Percentiles rank a stretch among this genome's conserved stretches.
Evolutionary conservation across 2,113 vertebrate genomes (phyloP).

Genomic region (Plotosus lineatus): DNA sequence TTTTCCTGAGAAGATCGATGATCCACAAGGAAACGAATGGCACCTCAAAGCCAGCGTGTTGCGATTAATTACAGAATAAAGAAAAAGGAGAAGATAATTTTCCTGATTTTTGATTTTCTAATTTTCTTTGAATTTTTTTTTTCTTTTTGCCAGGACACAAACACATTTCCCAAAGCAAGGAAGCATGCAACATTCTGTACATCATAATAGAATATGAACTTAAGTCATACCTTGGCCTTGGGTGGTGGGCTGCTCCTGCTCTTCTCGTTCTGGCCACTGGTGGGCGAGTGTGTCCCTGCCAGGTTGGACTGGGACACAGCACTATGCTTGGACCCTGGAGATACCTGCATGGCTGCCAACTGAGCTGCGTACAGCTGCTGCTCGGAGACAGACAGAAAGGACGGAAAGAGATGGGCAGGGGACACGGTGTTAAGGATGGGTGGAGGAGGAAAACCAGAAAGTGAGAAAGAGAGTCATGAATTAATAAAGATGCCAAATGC

Average conservation of each 20-base stretch:
- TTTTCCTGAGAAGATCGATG: not conserved
- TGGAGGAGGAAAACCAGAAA: constrained; percentile 37
- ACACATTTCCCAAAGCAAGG: constrained; percentile 26
- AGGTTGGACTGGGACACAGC: constrained; percentile 86
- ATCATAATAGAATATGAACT: constrained; percentile 36
- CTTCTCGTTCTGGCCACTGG: constrained; percentile 91
- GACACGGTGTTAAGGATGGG: constrained; percentile 42
- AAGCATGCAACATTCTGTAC: constrained; percentile 44
- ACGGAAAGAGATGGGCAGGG: constrained; percentile 42
- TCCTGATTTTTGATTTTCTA: too few species aligned
- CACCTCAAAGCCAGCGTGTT: not conserved
- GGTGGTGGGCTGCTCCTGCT: constrained; percentile 86
- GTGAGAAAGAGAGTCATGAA: constrained; percentile 59
- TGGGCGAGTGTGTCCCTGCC: constrained; percentile 87
- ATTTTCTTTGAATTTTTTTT: not conserved
- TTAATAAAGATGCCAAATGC: constrained; percentile 68
- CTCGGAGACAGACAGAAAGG: constrained; percentile 55
- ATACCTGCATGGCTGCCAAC: constrained; percentile 97
- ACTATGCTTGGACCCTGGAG: constrained; percentile 93
- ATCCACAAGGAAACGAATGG: not conserved
- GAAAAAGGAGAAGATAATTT: constrained; percentile 6
- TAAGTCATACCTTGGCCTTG: constrained; percentile 87
- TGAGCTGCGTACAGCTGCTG: constrained; percentile 98
- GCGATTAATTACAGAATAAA: not conserved
- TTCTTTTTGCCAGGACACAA: constrained; percentile 54